These are phyloP conservation scores for Formica exsecta DNA, from an alignment of 1,140 invertebrate genomes.

Conservation along the genomic window DNA sequence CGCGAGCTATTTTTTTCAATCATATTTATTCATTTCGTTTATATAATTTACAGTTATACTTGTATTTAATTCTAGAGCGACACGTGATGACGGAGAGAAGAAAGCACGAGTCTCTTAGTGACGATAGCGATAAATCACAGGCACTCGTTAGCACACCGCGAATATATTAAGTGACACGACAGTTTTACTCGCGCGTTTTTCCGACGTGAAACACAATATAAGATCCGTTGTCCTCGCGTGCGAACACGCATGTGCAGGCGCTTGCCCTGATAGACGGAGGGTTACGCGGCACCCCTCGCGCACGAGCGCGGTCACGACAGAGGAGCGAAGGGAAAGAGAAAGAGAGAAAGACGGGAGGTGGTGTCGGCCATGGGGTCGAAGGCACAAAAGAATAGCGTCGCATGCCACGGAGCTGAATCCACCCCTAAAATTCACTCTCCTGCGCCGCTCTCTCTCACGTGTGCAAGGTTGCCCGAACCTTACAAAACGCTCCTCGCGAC, in stretches of 20 bases:
- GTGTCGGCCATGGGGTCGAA: slow-evolving; percentile 73
- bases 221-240: slow-evolving; percentile 76
- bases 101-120: not conserved
- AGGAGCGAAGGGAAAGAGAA: slow-evolving; percentile 51
- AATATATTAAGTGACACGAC: slow-evolving; percentile 55
- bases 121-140: slow-evolving; percentile 44
- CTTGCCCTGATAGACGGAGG: slow-evolving; percentile 78
- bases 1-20: not conserved
- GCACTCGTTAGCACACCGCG: slow-evolving; percentile 53
- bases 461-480: slow-evolving; percentile 76
- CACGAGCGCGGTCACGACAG: slow-evolving; percentile 70
- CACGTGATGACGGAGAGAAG: not conserved
- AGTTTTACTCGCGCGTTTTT: slow-evolving; percentile 48
- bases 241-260: slow-evolving; percentile 80
- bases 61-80: not conserved
- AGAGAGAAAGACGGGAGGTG: slow-evolving; percentile 42
- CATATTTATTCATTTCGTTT: slow-evolving; percentile 3
- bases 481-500: slow-evolving; percentile 38
- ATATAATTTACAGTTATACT: not conserved
- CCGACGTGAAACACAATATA: slow-evolving; percentile 60
- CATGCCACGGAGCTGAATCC: slow-evolving; percentile 76
- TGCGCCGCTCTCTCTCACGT: slow-evolving; percentile 64
- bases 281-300: slow-evolving; percentile 81
- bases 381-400: slow-evolving; percentile 82
- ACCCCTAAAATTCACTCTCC: slow-evolving; percentile 78